Evolutionary conservation across 1,140 invertebrate species (phyloP), one percentile per base, ranked within the genome.

Genomic region (Drosophila jambulina): DNA sequence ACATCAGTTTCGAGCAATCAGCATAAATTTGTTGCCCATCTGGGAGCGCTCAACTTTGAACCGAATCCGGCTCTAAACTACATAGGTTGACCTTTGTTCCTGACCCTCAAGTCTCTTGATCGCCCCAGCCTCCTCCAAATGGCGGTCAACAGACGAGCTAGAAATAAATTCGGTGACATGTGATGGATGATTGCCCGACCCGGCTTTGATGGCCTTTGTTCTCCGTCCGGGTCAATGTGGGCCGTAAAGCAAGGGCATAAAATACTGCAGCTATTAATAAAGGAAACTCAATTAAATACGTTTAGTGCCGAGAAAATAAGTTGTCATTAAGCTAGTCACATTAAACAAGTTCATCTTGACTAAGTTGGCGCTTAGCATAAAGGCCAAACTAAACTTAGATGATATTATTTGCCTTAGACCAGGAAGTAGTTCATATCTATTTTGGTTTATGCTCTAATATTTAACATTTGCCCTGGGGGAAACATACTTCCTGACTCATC

Each of bases 31-130:
- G 65, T 60, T 40, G 59, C 23, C 56, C 51, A 53, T 49, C 54
- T 46, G 32, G 15, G 80, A 32, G 42, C 82, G 64, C 74, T 85
- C 74, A 85, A 85, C 82, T 85, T 85, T 85, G 82, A 85, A 85
- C 82, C 51, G 64, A 71, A 63, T 45, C 1, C 43, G 29, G 23
- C 29, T 57, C 42, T 27, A 56, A 42, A 65, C 61, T 72, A 62
- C 42, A 53, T 43, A 5, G 15, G 43, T 23, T 77, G 81, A 84
- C 82, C 82, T 54, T 61, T 65, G 32, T 3, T 32, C 19, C 51
- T 85, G 67, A 80, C 54, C 77, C 54, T 17, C 19, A 32, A 32
- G 56, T 17, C 49, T 13, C 12, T 19, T 2, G 2, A 32, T 34
- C 36, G 25, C 51, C 42, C n/a, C 67, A 60, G 49, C 64, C 38